Percentiles rank a stretch among this genome's conserved stretches.
phyloP scores from a whole-genome alignment of 1,140 invertebrate genomes.

The Apis florea region DNA sequence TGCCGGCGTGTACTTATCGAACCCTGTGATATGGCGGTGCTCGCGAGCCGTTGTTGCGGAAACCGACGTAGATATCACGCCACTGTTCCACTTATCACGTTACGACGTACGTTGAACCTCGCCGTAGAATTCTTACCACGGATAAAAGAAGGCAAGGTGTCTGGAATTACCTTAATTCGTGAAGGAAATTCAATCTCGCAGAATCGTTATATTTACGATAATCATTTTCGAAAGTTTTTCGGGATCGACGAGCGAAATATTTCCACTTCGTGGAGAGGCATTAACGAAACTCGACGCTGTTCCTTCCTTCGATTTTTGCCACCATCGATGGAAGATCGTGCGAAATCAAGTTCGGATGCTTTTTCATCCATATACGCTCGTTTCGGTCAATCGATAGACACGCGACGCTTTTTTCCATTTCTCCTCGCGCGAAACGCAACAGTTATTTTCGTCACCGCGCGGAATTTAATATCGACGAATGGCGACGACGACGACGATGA shows the following conservation, averaged over 20 bases:
- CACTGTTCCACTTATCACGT: no score
- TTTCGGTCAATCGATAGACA: constrained; percentile 37
- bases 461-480: constrained; percentile 17
- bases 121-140: no score
- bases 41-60: background rate
- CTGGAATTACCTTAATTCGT: no score
- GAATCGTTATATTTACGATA: no score
- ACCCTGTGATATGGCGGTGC: background rate
- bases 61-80: background rate
- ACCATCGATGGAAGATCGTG: constrained; percentile 14
- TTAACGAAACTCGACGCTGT: constrained; percentile 40
- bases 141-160: no score
- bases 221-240: background rate
- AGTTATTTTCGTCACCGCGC: constrained; percentile 30
- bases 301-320: background rate
- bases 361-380: constrained; percentile 13
- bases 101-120: no score
- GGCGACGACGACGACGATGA: constrained; percentile 10
- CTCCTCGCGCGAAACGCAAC: background rate
- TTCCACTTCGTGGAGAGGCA: constrained; percentile 10
- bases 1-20: constrained; percentile 16
- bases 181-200: no score
- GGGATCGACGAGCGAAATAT: constrained; percentile 34
- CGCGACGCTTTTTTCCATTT: background rate
- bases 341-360: constrained; percentile 1